Evolutionary conservation across 92 coral and sea anemone species (phyloP).

Genomic region (Porites divaricata): DNA sequence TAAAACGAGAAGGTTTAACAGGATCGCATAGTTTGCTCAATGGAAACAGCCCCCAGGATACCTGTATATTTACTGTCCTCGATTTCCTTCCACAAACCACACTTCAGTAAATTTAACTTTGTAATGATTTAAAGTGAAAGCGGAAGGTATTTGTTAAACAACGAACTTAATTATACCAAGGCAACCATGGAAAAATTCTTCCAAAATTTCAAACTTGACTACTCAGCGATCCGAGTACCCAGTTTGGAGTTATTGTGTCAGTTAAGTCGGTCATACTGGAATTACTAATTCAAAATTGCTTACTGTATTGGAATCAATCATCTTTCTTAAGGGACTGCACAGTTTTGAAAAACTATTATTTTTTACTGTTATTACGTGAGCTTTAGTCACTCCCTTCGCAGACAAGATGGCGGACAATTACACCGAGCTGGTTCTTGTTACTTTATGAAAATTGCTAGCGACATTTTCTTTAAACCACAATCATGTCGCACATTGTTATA

Average conservation of each 20-base stretch:
- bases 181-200: too few relatives aligned
- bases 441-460: background rate
- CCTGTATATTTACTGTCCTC: background rate
- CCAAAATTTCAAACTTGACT: too few relatives aligned
- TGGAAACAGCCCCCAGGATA: background rate
- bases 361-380: background rate
- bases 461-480: slow-evolving; percentile 9
- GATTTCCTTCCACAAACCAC: slow-evolving; percentile 5
- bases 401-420: slow-evolving; percentile 10
- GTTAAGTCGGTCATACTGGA: too few relatives aligned
- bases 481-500: background rate
- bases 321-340: too few relatives aligned
- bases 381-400: background rate
- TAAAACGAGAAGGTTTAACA: background rate
- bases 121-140: background rate
- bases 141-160: background rate
- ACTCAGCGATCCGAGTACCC: too few relatives aligned
- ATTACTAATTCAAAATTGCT: too few relatives aligned
- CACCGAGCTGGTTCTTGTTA: background rate
- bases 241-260: too few relatives aligned
- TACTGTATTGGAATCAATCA: too few relatives aligned
- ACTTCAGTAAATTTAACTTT: background rate
- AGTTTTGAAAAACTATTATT: too few relatives aligned
- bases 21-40: background rate
- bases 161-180: too few relatives aligned